Conservation (phyloP, 2,888 invertebrate species). For the Papilio demoleus region DNA sequence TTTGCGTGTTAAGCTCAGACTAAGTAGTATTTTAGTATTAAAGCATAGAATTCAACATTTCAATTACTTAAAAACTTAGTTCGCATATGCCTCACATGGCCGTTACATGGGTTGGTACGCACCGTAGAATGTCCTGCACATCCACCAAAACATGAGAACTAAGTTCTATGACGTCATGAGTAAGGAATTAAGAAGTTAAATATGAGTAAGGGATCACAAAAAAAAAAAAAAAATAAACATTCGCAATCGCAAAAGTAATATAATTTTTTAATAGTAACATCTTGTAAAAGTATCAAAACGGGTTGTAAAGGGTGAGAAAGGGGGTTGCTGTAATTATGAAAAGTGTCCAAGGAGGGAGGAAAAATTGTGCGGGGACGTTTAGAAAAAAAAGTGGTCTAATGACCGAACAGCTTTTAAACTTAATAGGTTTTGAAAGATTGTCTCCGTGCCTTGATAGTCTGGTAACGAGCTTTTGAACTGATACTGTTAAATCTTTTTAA, state of each 20-base stretch:
- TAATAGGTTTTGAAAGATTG: slow-evolving; percentile 79
- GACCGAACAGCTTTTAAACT: slow-evolving; percentile 77
- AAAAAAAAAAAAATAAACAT: slow-evolving; percentile 40
- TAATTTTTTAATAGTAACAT: slow-evolving; percentile 72
- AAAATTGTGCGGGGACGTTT: slow-evolving; percentile 73
- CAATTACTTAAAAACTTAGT: neutral
- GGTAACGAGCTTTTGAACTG: slow-evolving; percentile 33
- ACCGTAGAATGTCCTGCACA: no score
- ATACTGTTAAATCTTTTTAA: slow-evolving; percentile 9
- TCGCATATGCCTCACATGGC: no score
- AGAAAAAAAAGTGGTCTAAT: slow-evolving; percentile 76
- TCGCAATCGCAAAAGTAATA: slow-evolving; percentile 52
- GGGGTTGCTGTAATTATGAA: slow-evolving; percentile 78
- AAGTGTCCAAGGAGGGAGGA: slow-evolving; percentile 76
- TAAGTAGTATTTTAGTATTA: neutral
- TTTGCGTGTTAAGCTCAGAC: neutral
- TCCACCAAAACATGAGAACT: neutral
- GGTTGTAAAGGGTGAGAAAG: slow-evolving; percentile 52
- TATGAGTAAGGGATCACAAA: no score
- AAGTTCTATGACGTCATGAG: no score
- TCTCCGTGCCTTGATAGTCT: slow-evolving; percentile 49
- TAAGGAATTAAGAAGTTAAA: no score
- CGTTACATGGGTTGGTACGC: no score
- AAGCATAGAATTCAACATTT: neutral
- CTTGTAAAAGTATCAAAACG: slow-evolving; percentile 66